Percentiles rank a stretch among this genome's conserved stretches.
Evolutionary conservation across 2,797 vertebrate genomes (phyloP).

Genomic region (Acomys russatus): DNA sequence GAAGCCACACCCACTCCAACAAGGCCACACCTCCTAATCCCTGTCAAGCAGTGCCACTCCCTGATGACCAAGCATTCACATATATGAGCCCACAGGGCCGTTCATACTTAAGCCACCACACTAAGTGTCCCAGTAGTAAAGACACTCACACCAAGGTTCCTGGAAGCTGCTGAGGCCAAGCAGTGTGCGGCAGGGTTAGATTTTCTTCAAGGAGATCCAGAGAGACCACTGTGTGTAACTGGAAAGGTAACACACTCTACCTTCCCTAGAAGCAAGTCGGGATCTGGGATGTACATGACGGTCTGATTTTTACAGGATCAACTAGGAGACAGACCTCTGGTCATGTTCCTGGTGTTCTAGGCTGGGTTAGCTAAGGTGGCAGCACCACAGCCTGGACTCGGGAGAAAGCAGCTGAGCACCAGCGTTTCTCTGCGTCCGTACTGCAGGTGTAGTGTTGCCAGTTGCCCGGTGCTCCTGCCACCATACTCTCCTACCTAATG

Average conservation of each 20-base stretch:
- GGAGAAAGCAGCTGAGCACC: background rate
- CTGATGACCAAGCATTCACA: background rate
- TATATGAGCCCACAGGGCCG: background rate
- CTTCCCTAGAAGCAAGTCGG: background rate
- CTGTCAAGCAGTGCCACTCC: background rate
- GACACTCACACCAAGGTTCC: background rate
- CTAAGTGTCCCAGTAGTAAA: background rate
- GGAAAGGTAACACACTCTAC: background rate
- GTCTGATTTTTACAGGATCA: background rate
- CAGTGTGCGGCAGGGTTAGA: background rate
- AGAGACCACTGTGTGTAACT: background rate
- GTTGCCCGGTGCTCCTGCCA: background rate
- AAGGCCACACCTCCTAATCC: background rate
- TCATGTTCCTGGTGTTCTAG: background rate
- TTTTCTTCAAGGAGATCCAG: background rate
- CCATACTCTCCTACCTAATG: background rate
- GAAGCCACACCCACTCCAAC: background rate
- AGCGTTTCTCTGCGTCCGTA: background rate
- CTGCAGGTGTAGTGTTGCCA: background rate
- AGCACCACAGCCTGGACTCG: background rate
- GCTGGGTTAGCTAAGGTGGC: background rate
- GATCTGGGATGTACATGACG: background rate
- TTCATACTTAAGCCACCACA: background rate
- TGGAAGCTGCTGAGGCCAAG: background rate
- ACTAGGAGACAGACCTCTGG: background rate